Percentiles rank a stretch among this genome's conserved stretches.
These are phyloP conservation scores for Nyctalus aviator DNA, from an alignment of 2,797 vertebrate genomes.

Conservation along the genomic window DNA sequence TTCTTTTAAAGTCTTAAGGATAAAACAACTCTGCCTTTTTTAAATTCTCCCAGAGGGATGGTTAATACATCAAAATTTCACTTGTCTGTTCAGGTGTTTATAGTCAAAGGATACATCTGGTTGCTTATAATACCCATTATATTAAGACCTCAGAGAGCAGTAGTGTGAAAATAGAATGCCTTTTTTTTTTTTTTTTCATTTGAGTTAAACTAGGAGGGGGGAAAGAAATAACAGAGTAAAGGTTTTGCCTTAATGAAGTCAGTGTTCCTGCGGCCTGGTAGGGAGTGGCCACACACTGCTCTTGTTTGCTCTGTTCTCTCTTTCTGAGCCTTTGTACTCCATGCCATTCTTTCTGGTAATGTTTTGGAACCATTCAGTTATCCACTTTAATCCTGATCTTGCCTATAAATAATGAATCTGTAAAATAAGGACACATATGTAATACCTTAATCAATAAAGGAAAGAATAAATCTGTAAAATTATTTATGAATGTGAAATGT, in stretches of 20 bases:
- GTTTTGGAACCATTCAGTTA: background rate
- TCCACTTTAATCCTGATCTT: slow-evolving; percentile 56
- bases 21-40: slow-evolving; percentile 35
- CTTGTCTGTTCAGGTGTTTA: slow-evolving; percentile 33
- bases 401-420: slow-evolving; percentile 67
- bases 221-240: slow-evolving; percentile 38
- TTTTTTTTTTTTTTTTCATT: slow-evolving; percentile 65
- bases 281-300: background rate
- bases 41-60: slow-evolving; percentile 27
- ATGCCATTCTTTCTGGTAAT: too few species aligned
- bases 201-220: slow-evolving; percentile 16
- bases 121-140: background rate
- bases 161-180: background rate
- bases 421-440: background rate
- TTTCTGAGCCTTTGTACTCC: slow-evolving; percentile 20
- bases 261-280: background rate
- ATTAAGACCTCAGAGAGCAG: background rate
- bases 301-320: slow-evolving; percentile 40
- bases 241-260: slow-evolving; percentile 58
- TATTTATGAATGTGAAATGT: slow-evolving; percentile 68
- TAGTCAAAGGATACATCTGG: background rate
- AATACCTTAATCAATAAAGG: too few species aligned
- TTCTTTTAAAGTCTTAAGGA: slow-evolving; percentile 43
- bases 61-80: slow-evolving; percentile 61
- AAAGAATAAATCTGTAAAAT: slow-evolving; percentile 60